Conservation (phyloP, 2,888 invertebrate species). For the Tanaodytes sp. region DNA sequence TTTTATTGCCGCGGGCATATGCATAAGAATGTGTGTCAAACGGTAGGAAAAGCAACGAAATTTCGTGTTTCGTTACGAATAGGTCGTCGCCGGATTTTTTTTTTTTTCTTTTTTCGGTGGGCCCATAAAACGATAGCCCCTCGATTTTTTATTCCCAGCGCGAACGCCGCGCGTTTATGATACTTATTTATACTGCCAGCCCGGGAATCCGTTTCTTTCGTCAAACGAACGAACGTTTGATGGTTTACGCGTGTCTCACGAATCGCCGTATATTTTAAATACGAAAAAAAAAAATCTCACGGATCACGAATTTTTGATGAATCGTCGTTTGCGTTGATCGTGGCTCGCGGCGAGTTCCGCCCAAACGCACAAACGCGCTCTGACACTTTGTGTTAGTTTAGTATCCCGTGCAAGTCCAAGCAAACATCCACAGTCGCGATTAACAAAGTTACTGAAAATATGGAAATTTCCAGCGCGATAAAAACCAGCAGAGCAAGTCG, state of each 20-base stretch:
- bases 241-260: slow-evolving; percentile 52
- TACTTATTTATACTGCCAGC: slow-evolving; percentile 39
- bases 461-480: slow-evolving; percentile 17
- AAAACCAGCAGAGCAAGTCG: background rate
- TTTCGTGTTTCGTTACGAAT: slow-evolving; percentile 47
- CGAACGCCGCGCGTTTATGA: slow-evolving; percentile 49
- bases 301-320: slow-evolving; percentile 50
- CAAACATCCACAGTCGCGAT: too few relatives aligned
- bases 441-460: too few relatives aligned
- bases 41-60: slow-evolving; percentile 55
- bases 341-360: slow-evolving; percentile 26
- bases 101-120: too few relatives aligned
- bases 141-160: slow-evolving; percentile 47
- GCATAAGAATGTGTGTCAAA: slow-evolving; percentile 53
- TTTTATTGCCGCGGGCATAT: slow-evolving; percentile 43
- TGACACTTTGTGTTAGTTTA: slow-evolving; percentile 46
- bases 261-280: slow-evolving; percentile 30
- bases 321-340: slow-evolving; percentile 45
- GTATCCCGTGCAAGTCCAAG: slow-evolving; percentile 42
- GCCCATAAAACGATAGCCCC: slow-evolving; percentile 51
- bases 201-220: slow-evolving; percentile 47
- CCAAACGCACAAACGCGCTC: slow-evolving; percentile 35
- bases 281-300: slow-evolving; percentile 41
- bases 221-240: slow-evolving; percentile 39
- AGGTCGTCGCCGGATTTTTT: too few relatives aligned